Evolutionary conservation across 2,113 vertebrate species (phyloP), one percentile per base, ranked within the genome.

Genomic region (Erpornis zantholeuca): DNA sequence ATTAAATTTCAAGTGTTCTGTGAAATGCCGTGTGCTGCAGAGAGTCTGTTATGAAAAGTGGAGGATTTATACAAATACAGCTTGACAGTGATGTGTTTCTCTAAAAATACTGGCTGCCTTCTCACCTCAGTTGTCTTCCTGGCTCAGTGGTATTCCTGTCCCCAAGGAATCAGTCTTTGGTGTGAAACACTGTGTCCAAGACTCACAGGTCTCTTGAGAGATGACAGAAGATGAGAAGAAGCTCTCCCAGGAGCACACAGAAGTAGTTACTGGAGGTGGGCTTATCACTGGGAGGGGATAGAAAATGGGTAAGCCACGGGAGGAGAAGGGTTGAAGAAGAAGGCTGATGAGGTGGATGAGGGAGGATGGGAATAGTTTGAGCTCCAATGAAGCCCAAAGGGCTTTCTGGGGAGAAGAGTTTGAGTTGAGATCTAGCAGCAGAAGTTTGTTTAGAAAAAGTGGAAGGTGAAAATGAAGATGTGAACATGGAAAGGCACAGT

Each of bases 1-100:
- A 89, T 93, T 90, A 61, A 29, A 89, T 94, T 93, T 87, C 56
- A 83, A 93, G 57, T 50, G 40, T 42, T 94, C 42, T 79, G 65
- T 85, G 90, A 90, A 80, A 68, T 57, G 72, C 45, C 0, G 0
- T 53, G n/a, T 73, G 87, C 89, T 94, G 52, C 3, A 0, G 47
- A 85, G 63, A 94, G 29, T 47, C 84, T 77, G 79, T 73, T 84
- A 40, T 1, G 65, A 70, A 82, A 94, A 91, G 59, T 72, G 71
- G 24, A 61, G 61, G 38, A 63, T 92, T 93, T 93, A 50, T 57
- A 93, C 83, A 94, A 95, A 91, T 69, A 50, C 35, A 82, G 38
- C 68, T 83, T 91, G 73, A 54, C 59, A 87, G 65, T 76, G 86
- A 47, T 0, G 1, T 59, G 47, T 68, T 91, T 66, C 78, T 73